Evolutionary conservation across 2,113 vertebrate genomes (phyloP), one percentile per base, ranked within the genome.

Genomic region (Apaloderma vittatum): DNA sequence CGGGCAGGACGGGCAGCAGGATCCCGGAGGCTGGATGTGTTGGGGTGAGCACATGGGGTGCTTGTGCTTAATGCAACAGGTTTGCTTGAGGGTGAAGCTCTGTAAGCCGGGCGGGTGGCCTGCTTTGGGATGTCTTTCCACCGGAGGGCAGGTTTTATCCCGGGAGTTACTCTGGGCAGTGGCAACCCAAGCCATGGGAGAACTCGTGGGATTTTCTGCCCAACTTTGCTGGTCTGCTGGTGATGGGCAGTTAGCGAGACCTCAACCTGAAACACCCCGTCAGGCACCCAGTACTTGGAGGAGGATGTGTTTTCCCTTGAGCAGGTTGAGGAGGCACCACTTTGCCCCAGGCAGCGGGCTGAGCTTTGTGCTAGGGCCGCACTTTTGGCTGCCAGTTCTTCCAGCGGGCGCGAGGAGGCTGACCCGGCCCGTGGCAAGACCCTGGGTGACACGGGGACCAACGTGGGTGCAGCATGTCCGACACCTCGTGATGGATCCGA

Each of bases 11-110:
- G 9, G 67, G 74, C 46, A 37, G 77, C 2, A 4, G 79, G 52
- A 40, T 75, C 29, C 20, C 6, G 0, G 45, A 32, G 72, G 48
- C 65, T 88, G 57, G 37, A 30, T 43, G 26, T 12, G 24, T 12
- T 54, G 37, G 70, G 48, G 3, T 46, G 71, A 51, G 43, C 2
- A 1, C 2, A 1, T 15, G 0, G 0, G 15, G 10, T 67, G 78
- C 43, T 65, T 70, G 45, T 37, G 46, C 67, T 76, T 70, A 49
- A 67, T 16, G 5, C 18, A 37, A 8, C 20, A 12, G 45, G 34
- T 65, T 87, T 82, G 40, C 61, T 61, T 17, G 30, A 62, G 43
- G 32, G 26, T 27, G 21, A 61, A 66, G 37, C 55, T 54, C 71
- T 62, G 22, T 12, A 40, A 30, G 62, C 49, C 0, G 0, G 48